These are phyloP conservation scores for Clanis bilineata DNA, from an alignment of 2,888 invertebrate genomes.

Conservation along the genomic window DNA sequence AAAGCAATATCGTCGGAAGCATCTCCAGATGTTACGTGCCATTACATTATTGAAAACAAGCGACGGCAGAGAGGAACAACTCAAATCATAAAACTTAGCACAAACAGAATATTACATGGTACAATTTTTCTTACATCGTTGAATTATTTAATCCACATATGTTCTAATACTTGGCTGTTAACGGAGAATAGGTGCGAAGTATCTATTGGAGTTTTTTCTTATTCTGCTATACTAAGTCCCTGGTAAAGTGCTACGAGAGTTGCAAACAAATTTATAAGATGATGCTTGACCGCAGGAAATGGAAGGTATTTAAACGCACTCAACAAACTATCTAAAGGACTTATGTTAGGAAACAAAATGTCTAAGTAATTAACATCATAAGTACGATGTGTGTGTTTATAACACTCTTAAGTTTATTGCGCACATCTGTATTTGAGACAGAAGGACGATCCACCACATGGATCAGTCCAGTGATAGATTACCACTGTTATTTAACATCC, in stretches of 20 bases:
- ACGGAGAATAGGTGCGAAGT: conserved; percentile 59
- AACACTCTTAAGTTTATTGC: too few relatives aligned
- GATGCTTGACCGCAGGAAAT: neutral
- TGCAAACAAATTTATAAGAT: conserved; percentile 20
- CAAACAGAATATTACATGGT: conserved; percentile 23
- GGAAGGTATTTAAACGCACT: neutral
- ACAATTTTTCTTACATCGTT: conserved; percentile 51
- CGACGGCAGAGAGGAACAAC: neutral
- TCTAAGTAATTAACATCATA: too few relatives aligned
- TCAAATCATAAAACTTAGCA: neutral
- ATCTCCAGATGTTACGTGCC: neutral
- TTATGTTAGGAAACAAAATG: neutral
- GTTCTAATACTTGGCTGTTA: conserved; percentile 61
- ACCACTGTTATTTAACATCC: too few relatives aligned
- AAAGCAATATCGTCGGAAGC: neutral
- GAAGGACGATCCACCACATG: too few relatives aligned
- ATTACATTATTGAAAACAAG: neutral
- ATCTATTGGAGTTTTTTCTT: conserved; percentile 55
- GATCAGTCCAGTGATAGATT: too few relatives aligned
- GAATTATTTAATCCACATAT: conserved; percentile 60
- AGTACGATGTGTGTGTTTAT: too few relatives aligned
- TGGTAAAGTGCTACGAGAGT: conserved; percentile 27
- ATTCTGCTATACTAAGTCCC: conserved; percentile 62
- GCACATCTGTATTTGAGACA: too few relatives aligned
- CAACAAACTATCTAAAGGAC: neutral